Percentiles rank a stretch among this genome's conserved stretches.
phyloP scores from a whole-genome alignment of 2,888 invertebrate genomes.

The Coenonympha arcania region DNA sequence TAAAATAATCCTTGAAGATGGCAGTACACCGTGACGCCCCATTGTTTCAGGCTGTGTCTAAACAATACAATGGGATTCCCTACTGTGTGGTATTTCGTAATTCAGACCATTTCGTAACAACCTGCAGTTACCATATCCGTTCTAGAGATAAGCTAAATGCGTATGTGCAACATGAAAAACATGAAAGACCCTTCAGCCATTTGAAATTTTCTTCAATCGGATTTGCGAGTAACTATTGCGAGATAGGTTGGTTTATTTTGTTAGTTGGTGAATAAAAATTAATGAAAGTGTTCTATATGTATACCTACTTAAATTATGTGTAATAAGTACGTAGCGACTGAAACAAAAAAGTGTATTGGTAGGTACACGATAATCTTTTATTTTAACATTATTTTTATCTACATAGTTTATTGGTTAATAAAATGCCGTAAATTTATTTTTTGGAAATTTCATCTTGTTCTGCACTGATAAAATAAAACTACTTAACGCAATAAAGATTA shows the following conservation, averaged over 20 bases:
- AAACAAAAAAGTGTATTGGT: no score
- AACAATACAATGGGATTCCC: conserved; percentile 59
- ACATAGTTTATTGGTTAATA: no score
- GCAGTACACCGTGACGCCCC: conserved; percentile 46
- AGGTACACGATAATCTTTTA: no score
- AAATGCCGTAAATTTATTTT: no score
- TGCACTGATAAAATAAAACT: background rate
- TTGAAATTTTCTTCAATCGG: background rate
- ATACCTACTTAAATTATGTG: no score
- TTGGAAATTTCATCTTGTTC: background rate
- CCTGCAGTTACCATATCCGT: conserved; percentile 37
- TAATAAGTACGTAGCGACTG: no score
- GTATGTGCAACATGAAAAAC: conserved; percentile 5
- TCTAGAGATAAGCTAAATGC: conserved; percentile 1
- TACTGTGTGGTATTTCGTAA: conserved; percentile 50
- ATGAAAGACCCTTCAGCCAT: background rate
- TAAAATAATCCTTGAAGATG: conserved; percentile 40
- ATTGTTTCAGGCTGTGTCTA: conserved; percentile 42
- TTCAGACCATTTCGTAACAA: conserved; percentile 30
- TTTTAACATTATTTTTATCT: no score
- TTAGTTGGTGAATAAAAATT: no score
- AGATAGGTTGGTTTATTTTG: no score
- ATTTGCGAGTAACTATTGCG: background rate
- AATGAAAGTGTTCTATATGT: no score
- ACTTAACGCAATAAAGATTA: background rate